phyloP scores from a whole-genome alignment of 2,888 invertebrate species.

The Xylota segnis region DNA sequence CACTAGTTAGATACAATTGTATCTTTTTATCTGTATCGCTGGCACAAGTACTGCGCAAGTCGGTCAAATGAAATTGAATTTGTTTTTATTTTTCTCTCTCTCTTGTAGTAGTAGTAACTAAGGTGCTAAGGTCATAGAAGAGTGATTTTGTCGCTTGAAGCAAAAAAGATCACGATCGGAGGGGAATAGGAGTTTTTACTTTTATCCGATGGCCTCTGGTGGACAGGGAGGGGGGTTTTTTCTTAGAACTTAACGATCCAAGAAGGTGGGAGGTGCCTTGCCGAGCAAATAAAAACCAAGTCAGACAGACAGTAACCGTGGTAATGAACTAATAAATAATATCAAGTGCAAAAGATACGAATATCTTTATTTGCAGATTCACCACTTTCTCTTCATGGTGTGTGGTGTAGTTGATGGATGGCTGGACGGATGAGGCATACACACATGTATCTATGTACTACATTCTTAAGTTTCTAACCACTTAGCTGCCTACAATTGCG shows the following conservation, averaged over 20 bases:
- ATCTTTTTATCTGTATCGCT: conserved; percentile 27
- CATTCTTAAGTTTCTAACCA: conserved; percentile 61
- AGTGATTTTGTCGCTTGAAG: conserved; percentile 66
- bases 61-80: conserved; percentile 76
- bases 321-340: conserved; percentile 72
- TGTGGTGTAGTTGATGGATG: conserved; percentile 14
- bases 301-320: conserved; percentile 1
- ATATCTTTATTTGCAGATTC: conserved; percentile 65
- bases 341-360: conserved; percentile 74
- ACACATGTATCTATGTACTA: conserved; percentile 10
- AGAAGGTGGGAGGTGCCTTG: conserved; percentile 15
- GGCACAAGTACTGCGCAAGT: conserved; percentile 51
- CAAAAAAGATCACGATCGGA: conserved; percentile 35
- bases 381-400: conserved; percentile 69
- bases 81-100: conserved; percentile 21
- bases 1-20: background rate
- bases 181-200: conserved; percentile 25
- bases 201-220: conserved; percentile 21
- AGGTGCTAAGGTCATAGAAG: conserved; percentile 71
- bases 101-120: conserved; percentile 16
- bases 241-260: conserved; percentile 46
- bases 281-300: conserved; percentile 1
- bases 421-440: conserved; percentile 22
- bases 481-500: conserved; percentile 55
- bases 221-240: background rate